phyloP scores from a whole-genome alignment of 64 coral and sea anemone species.

The Acropora yongei region DNA sequence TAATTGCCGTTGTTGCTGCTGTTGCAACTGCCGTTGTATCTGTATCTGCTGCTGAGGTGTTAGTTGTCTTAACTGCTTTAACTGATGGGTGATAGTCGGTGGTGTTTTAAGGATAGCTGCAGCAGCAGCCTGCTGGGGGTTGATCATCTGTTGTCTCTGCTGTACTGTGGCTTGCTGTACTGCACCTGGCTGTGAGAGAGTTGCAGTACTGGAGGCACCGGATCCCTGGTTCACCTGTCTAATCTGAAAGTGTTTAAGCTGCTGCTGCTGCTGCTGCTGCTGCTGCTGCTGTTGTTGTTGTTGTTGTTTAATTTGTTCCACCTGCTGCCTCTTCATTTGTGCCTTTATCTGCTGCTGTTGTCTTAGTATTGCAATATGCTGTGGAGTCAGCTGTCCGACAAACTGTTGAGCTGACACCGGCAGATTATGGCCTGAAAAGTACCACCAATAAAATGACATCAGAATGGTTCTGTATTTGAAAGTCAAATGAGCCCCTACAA shows the following conservation, averaged over 20 bases:
- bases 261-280: constrained; percentile 34
- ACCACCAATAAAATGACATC: neutral
- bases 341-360: constrained; percentile 10
- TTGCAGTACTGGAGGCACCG: neutral
- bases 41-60: constrained; percentile 44
- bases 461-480: neutral
- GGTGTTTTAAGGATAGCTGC: constrained; percentile 12
- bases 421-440: constrained; percentile 67
- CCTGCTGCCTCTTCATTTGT: constrained; percentile 10
- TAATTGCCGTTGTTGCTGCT: constrained; percentile 41
- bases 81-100: constrained; percentile 13
- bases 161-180: constrained; percentile 46
- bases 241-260: constrained; percentile 40
- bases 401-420: constrained; percentile 48
- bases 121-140: constrained; percentile 30
- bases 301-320: constrained; percentile 52
- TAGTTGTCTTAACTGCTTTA: constrained; percentile 55
- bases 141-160: constrained; percentile 34
- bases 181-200: constrained; percentile 1
- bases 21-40: constrained; percentile 25
- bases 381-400: constrained; percentile 25
- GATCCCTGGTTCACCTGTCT: constrained; percentile 32
- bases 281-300: constrained; percentile 7
- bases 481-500: neutral
- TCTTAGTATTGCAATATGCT: constrained; percentile 40